Base-by-base conservation (phyloP, 2,113 vertebrate genomes). In the Albula goreensis region DNA sequence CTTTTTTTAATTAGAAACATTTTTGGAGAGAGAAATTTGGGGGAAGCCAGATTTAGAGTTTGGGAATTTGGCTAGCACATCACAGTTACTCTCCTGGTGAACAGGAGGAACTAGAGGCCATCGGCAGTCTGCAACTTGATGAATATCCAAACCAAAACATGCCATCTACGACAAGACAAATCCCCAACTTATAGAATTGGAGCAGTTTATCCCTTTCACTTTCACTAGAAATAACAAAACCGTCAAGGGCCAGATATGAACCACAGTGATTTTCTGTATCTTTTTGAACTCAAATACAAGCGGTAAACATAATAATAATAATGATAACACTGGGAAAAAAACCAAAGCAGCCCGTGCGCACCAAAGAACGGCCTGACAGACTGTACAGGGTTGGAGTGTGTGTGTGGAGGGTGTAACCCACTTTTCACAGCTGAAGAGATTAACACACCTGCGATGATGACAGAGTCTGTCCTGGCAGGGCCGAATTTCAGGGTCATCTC, bases 401-500 rank as follows among this genome's bases (percentile, higher is more conserved):
- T 12, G 53, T 56, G 60, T 15, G 17, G n/a, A 6, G 81, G 57
- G 56, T 19, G 8, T 74, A n/a, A 25, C 70, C 22, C 5, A 31
- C n/a, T 41, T 41, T 41, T 2, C 8, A 74, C 22, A 22, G 10
- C 22, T 8, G 31, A 12, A 50, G 22, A 22, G 85, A 15, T 25
- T 53, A 74, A 22, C 85, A 57, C 97, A 99, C 98, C 98, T 97
- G 97, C 98, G 81, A 99, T 99, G 91, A 99, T 99, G 94, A 99
- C 98, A 3, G 97, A 98, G 92, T 99, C 98, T 0, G 97, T 99
- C 90, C 98, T 96, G 83, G 97, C 93, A 22, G 98, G 98, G 92
- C 98, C 98, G 88, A 99, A 99, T 92, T 99, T 99, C 91, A 99
- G 92, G 49, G 97, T 99, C 98, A 99, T 98, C 94, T 99, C 98